Percentiles rank a stretch among this genome's conserved stretches.
Conservation (phyloP, 92 coral and sea anemone species). For the Zoanthus sociatus region DNA sequence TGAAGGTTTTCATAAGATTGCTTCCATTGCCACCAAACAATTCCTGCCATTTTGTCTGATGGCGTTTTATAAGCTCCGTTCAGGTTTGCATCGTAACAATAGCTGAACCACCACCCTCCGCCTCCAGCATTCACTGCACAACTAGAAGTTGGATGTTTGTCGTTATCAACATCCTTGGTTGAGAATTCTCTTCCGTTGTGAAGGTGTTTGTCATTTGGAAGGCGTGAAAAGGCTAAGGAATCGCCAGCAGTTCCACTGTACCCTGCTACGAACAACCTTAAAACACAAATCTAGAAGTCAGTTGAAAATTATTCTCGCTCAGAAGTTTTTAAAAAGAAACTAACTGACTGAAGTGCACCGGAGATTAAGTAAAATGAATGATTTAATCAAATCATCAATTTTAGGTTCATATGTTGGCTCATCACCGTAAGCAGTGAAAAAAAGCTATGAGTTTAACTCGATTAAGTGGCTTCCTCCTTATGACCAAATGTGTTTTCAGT, state of each 20-base stretch:
- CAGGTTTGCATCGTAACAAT: constrained; percentile 59
- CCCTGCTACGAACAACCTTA: constrained; percentile 35
- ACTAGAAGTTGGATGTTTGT: neutral
- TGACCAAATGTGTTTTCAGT: no score
- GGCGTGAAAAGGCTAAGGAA: constrained; percentile 27
- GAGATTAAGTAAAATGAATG: no score
- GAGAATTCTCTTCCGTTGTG: constrained; percentile 46
- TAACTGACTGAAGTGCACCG: no score
- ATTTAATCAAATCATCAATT: no score
- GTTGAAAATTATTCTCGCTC: no score
- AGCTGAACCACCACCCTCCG: constrained; percentile 68
- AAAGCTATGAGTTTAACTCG: no score
- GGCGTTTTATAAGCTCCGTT: constrained; percentile 53
- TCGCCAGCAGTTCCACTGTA: constrained; percentile 66
- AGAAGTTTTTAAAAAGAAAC: no score
- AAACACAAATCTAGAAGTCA: neutral
- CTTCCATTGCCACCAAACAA: constrained; percentile 61
- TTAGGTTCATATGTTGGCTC: no score
- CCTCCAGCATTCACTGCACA: constrained; percentile 35
- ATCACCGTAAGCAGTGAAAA: no score
- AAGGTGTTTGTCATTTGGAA: constrained; percentile 1
- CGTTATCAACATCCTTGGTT: constrained; percentile 59
- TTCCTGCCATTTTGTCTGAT: neutral
- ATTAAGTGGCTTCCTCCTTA: no score
- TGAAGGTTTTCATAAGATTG: constrained; percentile 52